Conservation (phyloP, 2,888 invertebrate species). For the Pollenia angustigena region DNA sequence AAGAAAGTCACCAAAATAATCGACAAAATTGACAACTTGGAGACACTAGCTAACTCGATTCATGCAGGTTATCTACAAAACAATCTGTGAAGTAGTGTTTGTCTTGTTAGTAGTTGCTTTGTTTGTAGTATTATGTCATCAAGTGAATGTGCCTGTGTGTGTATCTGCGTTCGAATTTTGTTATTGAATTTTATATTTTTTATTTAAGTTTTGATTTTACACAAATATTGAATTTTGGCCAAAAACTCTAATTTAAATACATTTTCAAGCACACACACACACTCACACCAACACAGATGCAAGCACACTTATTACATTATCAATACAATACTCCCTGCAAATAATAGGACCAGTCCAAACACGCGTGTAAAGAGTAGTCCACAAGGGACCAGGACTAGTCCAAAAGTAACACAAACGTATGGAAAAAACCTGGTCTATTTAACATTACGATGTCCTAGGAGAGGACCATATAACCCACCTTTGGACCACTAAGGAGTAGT, state of each 20-base stretch:
- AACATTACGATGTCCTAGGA: too few relatives aligned
- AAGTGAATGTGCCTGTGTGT: neutral
- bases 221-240: conserved; percentile 66
- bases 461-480: too few relatives aligned
- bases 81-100: neutral
- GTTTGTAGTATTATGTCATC: conserved; percentile 9
- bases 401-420: too few relatives aligned
- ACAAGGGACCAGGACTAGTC: too few relatives aligned
- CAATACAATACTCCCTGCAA: neutral
- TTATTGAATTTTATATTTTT: conserved; percentile 53
- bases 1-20: too few relatives aligned
- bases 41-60: too few relatives aligned
- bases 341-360: too few relatives aligned
- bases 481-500: too few relatives aligned
- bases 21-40: too few relatives aligned
- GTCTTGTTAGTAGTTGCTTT: too few relatives aligned
- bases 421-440: too few relatives aligned
- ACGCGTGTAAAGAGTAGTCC: too few relatives aligned
- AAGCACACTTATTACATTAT: neutral
- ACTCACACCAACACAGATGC: neutral
- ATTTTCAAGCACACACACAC: conserved; percentile 7
- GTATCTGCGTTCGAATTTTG: conserved; percentile 12
- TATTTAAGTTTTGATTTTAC: conserved; percentile 64
- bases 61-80: neutral
- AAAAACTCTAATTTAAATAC: conserved; percentile 63